These are phyloP conservation scores for Gadus chalcogrammus DNA, from an alignment of 2,113 vertebrate genomes.

Conservation along the genomic window DNA sequence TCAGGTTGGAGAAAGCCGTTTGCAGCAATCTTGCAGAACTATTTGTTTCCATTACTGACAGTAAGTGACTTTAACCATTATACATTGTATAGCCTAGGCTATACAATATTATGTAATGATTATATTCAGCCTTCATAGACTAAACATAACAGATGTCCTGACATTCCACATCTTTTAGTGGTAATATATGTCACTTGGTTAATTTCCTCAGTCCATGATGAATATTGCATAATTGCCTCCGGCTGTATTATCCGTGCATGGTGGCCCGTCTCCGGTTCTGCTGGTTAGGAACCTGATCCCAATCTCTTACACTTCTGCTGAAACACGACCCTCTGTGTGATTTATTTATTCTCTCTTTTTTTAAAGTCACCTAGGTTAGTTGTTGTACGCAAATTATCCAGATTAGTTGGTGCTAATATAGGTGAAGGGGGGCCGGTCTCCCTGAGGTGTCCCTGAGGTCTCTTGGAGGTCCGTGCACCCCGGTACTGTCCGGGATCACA, in stretches of 20 bases:
- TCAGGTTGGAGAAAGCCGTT: too few species aligned
- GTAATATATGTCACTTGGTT: too few species aligned
- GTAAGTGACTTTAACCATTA: neutral
- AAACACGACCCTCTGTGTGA: slow-evolving; percentile 52
- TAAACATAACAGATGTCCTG: too few species aligned
- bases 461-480: too few species aligned
- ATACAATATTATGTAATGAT: neutral
- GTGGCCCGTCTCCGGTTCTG: slow-evolving; percentile 55
- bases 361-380: slow-evolving; percentile 33
- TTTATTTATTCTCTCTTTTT: slow-evolving; percentile 64
- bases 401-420: slow-evolving; percentile 31
- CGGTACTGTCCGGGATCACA: too few species aligned
- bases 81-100: neutral
- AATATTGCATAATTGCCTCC: slow-evolving; percentile 47
- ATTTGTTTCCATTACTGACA: too few species aligned
- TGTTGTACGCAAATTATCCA: slow-evolving; percentile 46
- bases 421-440: too few species aligned
- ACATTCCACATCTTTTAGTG: too few species aligned
- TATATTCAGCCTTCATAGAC: neutral
- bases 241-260: slow-evolving; percentile 37
- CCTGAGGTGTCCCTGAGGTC: too few species aligned
- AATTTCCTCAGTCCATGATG: slow-evolving; percentile 32
- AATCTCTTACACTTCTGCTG: slow-evolving; percentile 56
- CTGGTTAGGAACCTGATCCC: slow-evolving; percentile 55
- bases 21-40: too few species aligned